Evolutionary conservation across 1,140 invertebrate genomes (phyloP), one percentile per base, ranked within the genome.

Genomic region (Brachystomella parvula): DNA sequence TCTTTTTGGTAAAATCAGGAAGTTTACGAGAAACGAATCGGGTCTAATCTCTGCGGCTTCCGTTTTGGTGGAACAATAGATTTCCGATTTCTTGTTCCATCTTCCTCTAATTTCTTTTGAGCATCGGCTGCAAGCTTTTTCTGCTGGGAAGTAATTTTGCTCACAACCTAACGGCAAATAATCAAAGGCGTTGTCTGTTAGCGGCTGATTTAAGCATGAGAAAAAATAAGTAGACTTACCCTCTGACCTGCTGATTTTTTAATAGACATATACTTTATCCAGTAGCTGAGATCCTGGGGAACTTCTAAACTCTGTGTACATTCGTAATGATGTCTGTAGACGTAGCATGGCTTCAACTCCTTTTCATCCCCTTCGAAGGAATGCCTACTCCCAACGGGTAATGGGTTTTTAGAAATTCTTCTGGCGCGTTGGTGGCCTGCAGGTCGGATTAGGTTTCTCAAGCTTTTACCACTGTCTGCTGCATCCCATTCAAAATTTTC

Each of bases 201-300:
- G n/a, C n/a, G n/a, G n/a, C n/a, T n/a, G n/a, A n/a, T n/a, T n/a
- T n/a, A n/a, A n/a, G n/a, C n/a, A n/a, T n/a, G n/a, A n/a, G n/a
- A n/a, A n/a, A n/a, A n/a, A n/a, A n/a, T n/a, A n/a, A n/a, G 24
- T 21, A 28, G 2, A 3, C 24, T 26, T 39, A 68, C 68, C 64
- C 63, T 69, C 60, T 69, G 64, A 26, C 64, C 68, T 26, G 68
- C 68, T 24, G 68, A 62, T 49, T 66, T 69, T 28, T 69, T 39
- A 0, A 66, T 30, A 6, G 21, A 19, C 26, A 44, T 60, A 29
- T 47, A 66, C 21, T 66, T 63, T 12, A 63, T 32, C 67, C 67
- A 68, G 28, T 47, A 59, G 26, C 26, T 26, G 44, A 53, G 44
- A 31, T 49, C 28, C 17, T 58, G 24, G 35, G 35, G 15, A 28